A percentile compares a stretch with the other conserved stretches of the same genome.
These are phyloP conservation scores for Pipistrellus pipistrellus DNA, from an alignment of 2,797 vertebrate species.

Conservation along the genomic window DNA sequence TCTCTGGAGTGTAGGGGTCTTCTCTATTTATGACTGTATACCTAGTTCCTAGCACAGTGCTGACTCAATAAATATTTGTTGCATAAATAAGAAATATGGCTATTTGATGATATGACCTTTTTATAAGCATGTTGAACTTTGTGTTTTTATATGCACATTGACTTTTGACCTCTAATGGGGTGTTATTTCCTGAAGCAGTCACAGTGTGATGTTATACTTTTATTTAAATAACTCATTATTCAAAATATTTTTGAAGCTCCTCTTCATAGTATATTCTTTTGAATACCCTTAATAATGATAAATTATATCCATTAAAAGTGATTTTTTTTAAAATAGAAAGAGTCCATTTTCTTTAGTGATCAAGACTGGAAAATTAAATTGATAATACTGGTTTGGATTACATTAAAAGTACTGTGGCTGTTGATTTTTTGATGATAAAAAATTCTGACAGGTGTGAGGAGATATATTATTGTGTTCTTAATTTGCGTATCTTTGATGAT, in stretches of 20 bases:
- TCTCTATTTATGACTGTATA: neutral
- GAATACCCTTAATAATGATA: neutral
- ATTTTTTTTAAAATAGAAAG: neutral
- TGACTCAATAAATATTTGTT: neutral
- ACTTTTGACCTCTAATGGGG: neutral
- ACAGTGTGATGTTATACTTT: neutral
- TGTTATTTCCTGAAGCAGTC: neutral
- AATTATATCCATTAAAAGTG: neutral
- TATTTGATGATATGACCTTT: neutral
- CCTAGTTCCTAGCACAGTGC: neutral
- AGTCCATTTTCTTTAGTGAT: neutral
- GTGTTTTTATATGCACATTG: neutral
- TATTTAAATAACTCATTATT: neutral
- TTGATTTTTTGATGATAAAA: neutral
- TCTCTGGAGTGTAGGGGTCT: neutral
- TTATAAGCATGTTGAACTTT: neutral
- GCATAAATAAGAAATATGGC: neutral
- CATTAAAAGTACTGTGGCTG: neutral
- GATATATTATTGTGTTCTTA: neutral
- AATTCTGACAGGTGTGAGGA: neutral
- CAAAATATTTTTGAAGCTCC: slow-evolving; percentile 17
- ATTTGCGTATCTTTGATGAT: neutral
- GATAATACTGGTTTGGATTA: neutral
- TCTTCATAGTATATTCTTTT: slow-evolving; percentile 6
- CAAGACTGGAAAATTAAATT: neutral